A percentile compares a stretch with the other conserved stretches of the same genome.
Evolutionary conservation across 2,113 vertebrate species (phyloP).

Genomic region (Neodontobutis hainanensis): DNA sequence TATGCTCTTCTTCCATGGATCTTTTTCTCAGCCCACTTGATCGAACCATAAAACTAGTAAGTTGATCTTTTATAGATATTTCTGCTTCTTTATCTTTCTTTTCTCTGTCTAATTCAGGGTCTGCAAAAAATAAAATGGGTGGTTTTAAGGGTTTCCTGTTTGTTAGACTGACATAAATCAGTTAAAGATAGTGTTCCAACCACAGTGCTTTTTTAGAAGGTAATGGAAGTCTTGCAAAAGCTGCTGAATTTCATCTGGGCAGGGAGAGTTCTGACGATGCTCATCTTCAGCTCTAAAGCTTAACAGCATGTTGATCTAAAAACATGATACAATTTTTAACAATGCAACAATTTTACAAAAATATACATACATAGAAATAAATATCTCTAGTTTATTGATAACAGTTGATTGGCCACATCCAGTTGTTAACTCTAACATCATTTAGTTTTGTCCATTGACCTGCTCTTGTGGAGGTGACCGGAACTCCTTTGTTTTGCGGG

Average conservation of each 20-base stretch:
- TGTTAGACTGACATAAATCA: conserved; percentile 5
- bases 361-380: no score
- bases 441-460: conserved; percentile 69
- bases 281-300: conserved; percentile 86
- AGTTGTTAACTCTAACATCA: neutral
- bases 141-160: neutral
- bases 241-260: conserved; percentile 85
- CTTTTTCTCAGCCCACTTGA: conserved; percentile 82
- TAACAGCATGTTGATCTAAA: conserved; percentile 92
- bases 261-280: conserved; percentile 85
- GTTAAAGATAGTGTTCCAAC: conserved; percentile 65
- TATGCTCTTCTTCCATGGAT: conserved; percentile 74
- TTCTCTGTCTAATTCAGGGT: conserved; percentile 84
- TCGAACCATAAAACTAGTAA: conserved; percentile 84
- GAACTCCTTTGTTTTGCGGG: conserved; percentile 94
- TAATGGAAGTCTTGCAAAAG: conserved; percentile 89
- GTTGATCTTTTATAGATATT: conserved; percentile 81
- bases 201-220: conserved; percentile 87
- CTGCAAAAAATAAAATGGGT: conserved; percentile 66
- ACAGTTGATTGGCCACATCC: neutral
- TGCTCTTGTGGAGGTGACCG: conserved; percentile 94
- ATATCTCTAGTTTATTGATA: no score
- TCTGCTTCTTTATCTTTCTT: conserved; percentile 79
- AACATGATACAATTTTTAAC: neutral
- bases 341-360: neutral